Base-by-base conservation (phyloP, 1,140 invertebrate species). In the Zophobas atratus region DNA sequence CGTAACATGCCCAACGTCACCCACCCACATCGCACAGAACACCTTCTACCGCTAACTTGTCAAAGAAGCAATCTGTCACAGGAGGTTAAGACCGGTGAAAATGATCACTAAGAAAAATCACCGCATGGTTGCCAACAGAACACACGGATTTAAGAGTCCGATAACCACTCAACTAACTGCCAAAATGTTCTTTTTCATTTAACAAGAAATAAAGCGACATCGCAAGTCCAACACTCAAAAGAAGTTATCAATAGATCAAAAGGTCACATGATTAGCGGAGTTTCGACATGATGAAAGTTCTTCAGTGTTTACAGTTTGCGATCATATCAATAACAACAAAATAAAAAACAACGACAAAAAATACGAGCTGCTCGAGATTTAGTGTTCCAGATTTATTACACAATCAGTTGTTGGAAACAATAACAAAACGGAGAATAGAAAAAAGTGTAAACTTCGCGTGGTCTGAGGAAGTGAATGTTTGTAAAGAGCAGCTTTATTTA, bases 1-100 rank as follows among this genome's bases (percentile, higher is more conserved):
- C 92, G 91, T 88, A 95, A 89, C 93, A 94, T 94, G 85, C 82
- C 86, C 81, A 94, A 89, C 93, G 94, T 93, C 32, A 70, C 39
- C 57, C 70, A n/a, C 63, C 55, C 41, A 76, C 49, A 53, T 71
- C 60, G 56, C 73, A 76, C 46, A 72, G 32, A 36, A 39, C 48
- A 72, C 70, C 70, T 41, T 56, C 53, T 20, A 6, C 2, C 6
- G 20, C 49, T 20, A 20, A 51, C 49, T 2, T 20, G 49, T 51
- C 49, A 4, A 51, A 51, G 20, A 51, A 51, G 20, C 49, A 20
- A 51, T 20, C 4, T 51, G 6, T 5, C 49, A 51, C 6, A 51
- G 20, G 20, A 51, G 20, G 20, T 20, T 51, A 46, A 2, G 6
- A 51, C 39, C 39, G n/a, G 39, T 20, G 20, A 46, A 38, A 48